Conservation (phyloP, 2,113 vertebrate species). For the Chinchilla lanigera region DNA sequence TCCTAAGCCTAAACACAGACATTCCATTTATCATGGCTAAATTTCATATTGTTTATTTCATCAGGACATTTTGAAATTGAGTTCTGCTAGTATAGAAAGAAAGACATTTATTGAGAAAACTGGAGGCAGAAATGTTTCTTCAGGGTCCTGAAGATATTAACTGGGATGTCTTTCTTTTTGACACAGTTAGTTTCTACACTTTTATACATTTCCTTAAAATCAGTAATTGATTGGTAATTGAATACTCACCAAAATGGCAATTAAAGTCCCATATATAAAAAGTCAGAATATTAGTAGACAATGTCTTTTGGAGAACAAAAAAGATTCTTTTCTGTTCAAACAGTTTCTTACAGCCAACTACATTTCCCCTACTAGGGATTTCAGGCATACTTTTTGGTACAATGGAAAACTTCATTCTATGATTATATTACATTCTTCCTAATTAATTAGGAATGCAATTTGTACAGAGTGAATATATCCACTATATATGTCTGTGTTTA, state of each 20-base stretch:
- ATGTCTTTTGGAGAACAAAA: background rate
- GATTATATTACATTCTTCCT: background rate
- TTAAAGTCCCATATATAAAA: background rate
- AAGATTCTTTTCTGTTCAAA: background rate
- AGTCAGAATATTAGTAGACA: background rate
- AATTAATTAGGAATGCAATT: background rate
- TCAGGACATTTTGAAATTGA: background rate
- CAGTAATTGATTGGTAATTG: background rate
- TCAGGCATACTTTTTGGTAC: background rate
- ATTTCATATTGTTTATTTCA: background rate
- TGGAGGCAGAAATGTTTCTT: background rate
- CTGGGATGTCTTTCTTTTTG: background rate
- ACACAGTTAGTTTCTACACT: background rate
- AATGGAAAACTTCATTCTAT: background rate
- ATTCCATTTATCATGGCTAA: background rate
- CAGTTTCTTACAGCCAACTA: background rate
- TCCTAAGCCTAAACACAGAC: background rate
- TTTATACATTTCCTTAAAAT: background rate
- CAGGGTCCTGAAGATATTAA: background rate
- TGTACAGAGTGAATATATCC: background rate
- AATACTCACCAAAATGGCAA: background rate
- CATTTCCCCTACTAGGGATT: background rate
- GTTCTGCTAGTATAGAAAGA: background rate
- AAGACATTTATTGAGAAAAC: background rate
- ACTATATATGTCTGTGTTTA: background rate